Conservation (phyloP, 2,113 vertebrate species). For the Corythoichthys haematopterus region DNA sequence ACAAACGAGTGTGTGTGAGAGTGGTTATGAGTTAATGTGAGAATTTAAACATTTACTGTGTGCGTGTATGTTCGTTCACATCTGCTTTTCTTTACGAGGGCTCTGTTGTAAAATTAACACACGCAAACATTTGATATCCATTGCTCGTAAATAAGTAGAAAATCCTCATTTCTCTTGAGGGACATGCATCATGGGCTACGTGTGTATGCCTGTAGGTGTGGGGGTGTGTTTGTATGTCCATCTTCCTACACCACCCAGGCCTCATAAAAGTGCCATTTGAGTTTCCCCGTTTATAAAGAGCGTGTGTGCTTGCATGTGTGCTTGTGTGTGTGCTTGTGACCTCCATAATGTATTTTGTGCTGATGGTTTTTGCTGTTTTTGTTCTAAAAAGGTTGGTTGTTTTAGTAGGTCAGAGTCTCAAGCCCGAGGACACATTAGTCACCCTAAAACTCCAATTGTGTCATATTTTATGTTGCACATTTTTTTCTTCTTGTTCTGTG, state of each 20-base stretch:
- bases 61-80: not conserved
- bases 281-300: constrained; percentile 28
- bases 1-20: not conserved
- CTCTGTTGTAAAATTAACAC: constrained; percentile 18
- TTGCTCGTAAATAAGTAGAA: not conserved
- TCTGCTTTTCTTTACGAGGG: constrained; percentile 11
- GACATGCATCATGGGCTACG: constrained; percentile 8
- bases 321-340: constrained; percentile 17
- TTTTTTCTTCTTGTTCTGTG: not conserved
- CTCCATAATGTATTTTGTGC: constrained; percentile 33
- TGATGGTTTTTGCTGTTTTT: constrained; percentile 14
- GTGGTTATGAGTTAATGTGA: not conserved
- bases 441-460: not conserved
- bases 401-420: constrained; percentile 5
- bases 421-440: constrained; percentile 19
- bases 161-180: not conserved
- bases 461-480: not conserved
- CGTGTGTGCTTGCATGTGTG: constrained; percentile 21
- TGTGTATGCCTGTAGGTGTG: not conserved
- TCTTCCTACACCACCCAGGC: not conserved
- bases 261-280: constrained; percentile 33
- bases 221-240: not conserved
- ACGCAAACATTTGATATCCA: not conserved
- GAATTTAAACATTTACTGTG: not conserved
- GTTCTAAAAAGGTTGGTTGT: not conserved